A percentile compares a stretch with the other conserved stretches of the same genome.
These are phyloP conservation scores for Sebastes reedi DNA, from an alignment of 2,797 vertebrate genomes.

Conservation along the genomic window DNA sequence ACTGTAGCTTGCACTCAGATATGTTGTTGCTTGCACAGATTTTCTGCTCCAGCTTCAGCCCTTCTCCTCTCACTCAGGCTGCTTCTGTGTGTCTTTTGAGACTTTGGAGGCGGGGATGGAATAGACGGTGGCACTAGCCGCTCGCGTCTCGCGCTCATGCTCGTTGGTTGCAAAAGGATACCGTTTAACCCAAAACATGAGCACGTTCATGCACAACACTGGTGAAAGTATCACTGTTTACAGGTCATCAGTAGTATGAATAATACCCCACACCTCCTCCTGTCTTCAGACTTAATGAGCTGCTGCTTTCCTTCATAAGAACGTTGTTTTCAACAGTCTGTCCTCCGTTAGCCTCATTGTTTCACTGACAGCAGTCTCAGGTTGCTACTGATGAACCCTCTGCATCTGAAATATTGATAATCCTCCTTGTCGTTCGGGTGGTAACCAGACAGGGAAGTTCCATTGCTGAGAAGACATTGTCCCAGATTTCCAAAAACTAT, in stretches of 20 bases:
- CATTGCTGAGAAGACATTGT: not conserved
- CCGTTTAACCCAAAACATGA: too few relatives aligned
- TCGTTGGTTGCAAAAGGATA: too few relatives aligned
- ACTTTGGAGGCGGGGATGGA: too few relatives aligned
- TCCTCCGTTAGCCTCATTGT: not conserved
- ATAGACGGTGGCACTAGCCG: too few relatives aligned
- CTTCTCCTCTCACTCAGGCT: too few relatives aligned
- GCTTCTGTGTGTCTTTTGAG: too few relatives aligned
- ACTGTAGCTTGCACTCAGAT: too few relatives aligned
- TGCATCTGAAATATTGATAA: constrained; percentile 35
- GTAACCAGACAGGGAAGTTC: not conserved
- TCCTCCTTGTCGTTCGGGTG: not conserved
- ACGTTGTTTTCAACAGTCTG: not conserved
- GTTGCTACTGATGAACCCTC: not conserved
- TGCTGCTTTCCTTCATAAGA: not conserved
- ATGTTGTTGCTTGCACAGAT: too few relatives aligned
- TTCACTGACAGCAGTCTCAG: constrained; percentile 22
- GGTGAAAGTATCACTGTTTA: not conserved
- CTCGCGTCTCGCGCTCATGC: too few relatives aligned
- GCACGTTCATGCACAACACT: too few relatives aligned
- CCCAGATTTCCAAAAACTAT: not conserved
- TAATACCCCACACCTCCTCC: not conserved
- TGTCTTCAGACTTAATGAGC: not conserved
- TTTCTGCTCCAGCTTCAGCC: too few relatives aligned
- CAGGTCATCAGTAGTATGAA: not conserved